These are phyloP conservation scores for Acipenser oxyrinchus DNA, from an alignment of 2,797 vertebrate species.

Conservation along the genomic window DNA sequence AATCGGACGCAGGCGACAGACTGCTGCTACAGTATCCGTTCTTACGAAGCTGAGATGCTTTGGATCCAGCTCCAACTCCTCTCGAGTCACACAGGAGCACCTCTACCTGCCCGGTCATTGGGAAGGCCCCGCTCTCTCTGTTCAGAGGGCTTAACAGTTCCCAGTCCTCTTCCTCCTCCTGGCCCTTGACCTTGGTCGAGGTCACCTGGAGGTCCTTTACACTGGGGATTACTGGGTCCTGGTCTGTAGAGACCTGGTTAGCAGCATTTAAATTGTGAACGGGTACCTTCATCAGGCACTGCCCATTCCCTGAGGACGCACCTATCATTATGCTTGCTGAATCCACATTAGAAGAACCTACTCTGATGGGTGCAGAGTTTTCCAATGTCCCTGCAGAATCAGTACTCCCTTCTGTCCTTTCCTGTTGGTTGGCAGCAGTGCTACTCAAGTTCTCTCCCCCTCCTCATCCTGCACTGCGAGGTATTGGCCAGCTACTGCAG, in stretches of 20 bases:
- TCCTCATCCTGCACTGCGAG: conserved; percentile 4
- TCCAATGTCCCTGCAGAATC: conserved; percentile 45
- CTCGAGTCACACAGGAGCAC: conserved; percentile 24
- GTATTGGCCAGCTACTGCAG: conserved; percentile 15
- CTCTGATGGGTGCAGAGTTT: conserved; percentile 22
- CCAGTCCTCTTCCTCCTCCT: conserved; percentile 32
- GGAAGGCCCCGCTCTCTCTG: conserved; percentile 18
- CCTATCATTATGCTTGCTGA: conserved; percentile 25
- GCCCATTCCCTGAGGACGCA: conserved; percentile 31
- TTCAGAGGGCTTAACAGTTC: conserved; percentile 37
- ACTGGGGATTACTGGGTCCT: no score
- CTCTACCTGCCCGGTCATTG: conserved; percentile 15
- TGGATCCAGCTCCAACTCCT: conserved; percentile 19
- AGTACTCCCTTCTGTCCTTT: conserved; percentile 37
- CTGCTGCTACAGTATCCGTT: conserved; percentile 27
- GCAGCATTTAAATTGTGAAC: no score
- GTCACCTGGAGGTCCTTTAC: conserved; percentile 21
- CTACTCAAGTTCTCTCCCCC: conserved; percentile 14
- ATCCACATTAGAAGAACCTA: conserved; percentile 36
- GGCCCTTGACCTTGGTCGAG: conserved; percentile 16
- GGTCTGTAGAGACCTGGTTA: no score
- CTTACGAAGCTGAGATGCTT: conserved; percentile 14
- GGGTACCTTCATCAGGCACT: no score
- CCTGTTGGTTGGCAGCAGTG: conserved; percentile 35
- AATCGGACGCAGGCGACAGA: conserved; percentile 32